These are phyloP conservation scores for Frankliniella fusca DNA, from an alignment of 2,888 invertebrate genomes.

Conservation along the genomic window DNA sequence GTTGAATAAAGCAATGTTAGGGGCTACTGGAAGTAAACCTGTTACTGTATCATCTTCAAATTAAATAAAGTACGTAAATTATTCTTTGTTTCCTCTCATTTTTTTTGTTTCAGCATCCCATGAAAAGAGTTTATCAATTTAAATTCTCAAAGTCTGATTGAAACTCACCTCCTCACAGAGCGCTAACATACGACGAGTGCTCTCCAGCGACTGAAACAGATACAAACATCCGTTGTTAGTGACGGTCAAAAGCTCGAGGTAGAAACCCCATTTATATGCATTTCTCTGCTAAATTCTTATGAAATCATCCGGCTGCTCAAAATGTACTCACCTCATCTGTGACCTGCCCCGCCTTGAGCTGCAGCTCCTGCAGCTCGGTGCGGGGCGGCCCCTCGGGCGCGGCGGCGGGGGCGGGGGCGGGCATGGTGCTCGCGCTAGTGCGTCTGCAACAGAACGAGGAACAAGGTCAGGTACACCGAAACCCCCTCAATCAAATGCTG, in stretches of 20 bases:
- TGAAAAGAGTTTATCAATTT: too few relatives aligned
- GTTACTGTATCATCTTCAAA: too few relatives aligned
- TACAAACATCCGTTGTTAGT: slow-evolving; percentile 36
- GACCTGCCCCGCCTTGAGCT: slow-evolving; percentile 75
- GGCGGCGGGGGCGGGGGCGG: slow-evolving; percentile 39
- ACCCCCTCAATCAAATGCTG: too few relatives aligned
- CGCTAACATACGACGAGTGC: slow-evolving; percentile 86
- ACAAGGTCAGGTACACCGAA: too few relatives aligned
- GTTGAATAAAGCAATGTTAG: too few relatives aligned
- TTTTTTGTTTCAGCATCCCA: too few relatives aligned
- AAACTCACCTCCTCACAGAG: slow-evolving; percentile 86
- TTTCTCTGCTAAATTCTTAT: not conserved
- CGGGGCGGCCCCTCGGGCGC: slow-evolving; percentile 48
- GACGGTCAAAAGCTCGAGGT: not conserved
- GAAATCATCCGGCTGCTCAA: not conserved
- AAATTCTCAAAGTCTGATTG: slow-evolving; percentile 7
- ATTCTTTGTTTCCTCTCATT: too few relatives aligned
- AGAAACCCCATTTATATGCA: not conserved
- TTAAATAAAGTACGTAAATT: too few relatives aligned
- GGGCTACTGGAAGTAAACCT: too few relatives aligned
- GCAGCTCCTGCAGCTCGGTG: slow-evolving; percentile 86
- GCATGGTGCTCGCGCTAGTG: slow-evolving; percentile 39
- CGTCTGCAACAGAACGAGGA: slow-evolving; percentile 5
- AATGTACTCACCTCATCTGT: slow-evolving; percentile 78
- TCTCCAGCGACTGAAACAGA: slow-evolving; percentile 80